Evolutionary conservation across 2,113 vertebrate species (phyloP).

Genomic region (Alexandromys fortis): DNA sequence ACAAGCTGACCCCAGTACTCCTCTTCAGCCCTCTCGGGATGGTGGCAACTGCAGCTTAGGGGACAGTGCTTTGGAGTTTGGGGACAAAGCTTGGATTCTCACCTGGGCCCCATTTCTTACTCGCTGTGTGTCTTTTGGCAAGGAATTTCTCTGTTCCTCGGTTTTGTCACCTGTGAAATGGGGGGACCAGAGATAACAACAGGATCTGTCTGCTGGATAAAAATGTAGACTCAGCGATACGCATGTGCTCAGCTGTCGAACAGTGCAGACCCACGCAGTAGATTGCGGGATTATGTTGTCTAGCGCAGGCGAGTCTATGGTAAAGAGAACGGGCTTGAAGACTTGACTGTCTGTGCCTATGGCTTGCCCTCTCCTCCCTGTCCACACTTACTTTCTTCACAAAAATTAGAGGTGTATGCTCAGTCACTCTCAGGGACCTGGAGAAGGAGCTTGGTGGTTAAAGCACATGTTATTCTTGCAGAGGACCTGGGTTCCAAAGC

Average conservation of each 20-base stretch:
- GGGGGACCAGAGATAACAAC: background rate
- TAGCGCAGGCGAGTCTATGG: background rate
- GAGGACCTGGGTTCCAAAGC: background rate
- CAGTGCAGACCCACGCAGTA: no score
- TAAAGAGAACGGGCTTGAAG: background rate
- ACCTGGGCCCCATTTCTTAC: background rate
- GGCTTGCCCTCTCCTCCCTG: background rate
- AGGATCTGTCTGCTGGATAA: background rate
- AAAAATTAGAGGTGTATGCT: conserved; percentile 30
- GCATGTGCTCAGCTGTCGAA: rapidly evolving
- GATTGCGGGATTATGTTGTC: background rate
- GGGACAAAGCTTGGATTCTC: background rate
- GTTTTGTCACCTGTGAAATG: conserved; percentile 57
- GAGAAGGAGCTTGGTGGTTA: background rate
- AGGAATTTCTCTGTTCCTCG: conserved; percentile 33
- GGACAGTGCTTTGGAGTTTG: background rate
- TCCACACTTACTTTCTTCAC: background rate
- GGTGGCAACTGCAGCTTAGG: background rate
- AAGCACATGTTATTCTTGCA: background rate
- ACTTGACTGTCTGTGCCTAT: background rate
- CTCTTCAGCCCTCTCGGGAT: background rate
- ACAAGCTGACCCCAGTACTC: background rate
- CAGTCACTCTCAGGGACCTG: background rate
- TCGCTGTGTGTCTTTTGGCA: background rate
- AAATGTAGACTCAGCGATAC: background rate